phyloP scores from a whole-genome alignment of 2,113 vertebrate species.

The Ceyx margarethae region DNA sequence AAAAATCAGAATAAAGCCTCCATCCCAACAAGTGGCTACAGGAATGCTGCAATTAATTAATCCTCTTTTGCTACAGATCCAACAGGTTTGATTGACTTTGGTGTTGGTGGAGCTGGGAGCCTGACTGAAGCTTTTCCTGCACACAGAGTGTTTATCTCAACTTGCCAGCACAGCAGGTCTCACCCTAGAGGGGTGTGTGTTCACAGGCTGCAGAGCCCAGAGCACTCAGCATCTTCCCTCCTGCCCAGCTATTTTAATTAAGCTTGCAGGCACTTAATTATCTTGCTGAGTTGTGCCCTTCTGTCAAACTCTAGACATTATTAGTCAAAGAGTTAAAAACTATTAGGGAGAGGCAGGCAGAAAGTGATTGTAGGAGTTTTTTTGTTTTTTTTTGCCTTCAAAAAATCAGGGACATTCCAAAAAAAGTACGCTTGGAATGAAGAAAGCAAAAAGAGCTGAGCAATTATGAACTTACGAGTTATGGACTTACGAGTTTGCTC shows the following conservation, averaged over 20 bases:
- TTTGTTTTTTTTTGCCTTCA: background rate
- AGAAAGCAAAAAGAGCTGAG: background rate
- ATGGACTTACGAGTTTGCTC: background rate
- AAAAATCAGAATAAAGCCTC: background rate
- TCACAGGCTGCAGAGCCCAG: background rate
- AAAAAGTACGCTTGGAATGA: background rate
- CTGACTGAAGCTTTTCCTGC: background rate
- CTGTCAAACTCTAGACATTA: background rate
- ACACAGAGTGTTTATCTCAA: background rate
- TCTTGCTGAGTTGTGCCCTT: background rate
- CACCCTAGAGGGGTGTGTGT: background rate
- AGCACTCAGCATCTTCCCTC: background rate
- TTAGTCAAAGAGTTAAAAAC: constrained; percentile 19
- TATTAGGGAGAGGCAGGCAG: background rate
- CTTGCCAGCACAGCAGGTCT: background rate
- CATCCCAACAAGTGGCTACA: background rate
- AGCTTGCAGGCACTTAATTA: constrained; percentile 21
- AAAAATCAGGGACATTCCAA: background rate
- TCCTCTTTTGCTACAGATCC: background rate
- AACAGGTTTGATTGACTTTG: background rate
- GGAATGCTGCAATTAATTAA: background rate
- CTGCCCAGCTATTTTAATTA: constrained; percentile 9
- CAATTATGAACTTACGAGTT: background rate
- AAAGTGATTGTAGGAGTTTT: background rate
- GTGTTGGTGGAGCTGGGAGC: background rate